Percentiles rank a stretch among this genome's conserved stretches.
Evolutionary conservation across 2,888 invertebrate species (phyloP).

Genomic region (Leptopilina drosophilae): DNA sequence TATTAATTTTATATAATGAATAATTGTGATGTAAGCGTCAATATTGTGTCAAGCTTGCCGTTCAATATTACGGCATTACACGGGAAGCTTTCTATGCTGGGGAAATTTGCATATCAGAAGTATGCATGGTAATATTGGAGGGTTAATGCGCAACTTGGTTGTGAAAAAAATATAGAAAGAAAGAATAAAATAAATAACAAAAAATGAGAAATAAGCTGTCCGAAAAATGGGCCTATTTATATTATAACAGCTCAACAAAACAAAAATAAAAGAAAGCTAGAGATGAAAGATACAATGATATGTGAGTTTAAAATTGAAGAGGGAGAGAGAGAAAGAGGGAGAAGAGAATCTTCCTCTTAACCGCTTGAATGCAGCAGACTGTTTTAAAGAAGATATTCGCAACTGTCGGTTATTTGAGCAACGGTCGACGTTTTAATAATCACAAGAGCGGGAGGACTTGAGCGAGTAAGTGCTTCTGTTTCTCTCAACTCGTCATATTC

Average conservation of each 20-base stretch:
- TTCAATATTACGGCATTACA: no score
- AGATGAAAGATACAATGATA: neutral
- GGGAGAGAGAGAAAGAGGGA: neutral
- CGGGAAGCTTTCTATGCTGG: no score
- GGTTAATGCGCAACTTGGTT: no score
- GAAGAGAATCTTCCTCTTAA: neutral
- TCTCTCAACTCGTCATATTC: conserved; percentile 49
- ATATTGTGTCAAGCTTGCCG: no score
- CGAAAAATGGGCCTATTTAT: neutral
- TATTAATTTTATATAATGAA: no score
- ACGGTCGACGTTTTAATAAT: conserved; percentile 43
- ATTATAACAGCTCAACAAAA: neutral
- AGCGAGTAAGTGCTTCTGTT: conserved; percentile 43
- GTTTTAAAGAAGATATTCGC: conserved; percentile 21
- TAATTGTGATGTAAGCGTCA: no score
- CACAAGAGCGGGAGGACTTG: conserved; percentile 34
- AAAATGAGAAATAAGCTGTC: neutral
- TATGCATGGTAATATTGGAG: no score
- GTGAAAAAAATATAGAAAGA: neutral
- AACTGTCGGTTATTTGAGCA: conserved; percentile 33
- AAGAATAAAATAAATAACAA: no score
- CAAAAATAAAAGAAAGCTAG: neutral
- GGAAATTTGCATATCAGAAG: no score
- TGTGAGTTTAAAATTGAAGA: conserved; percentile 1
- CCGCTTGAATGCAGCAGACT: conserved; percentile 19